Evolutionary conservation across 2,888 invertebrate species (phyloP).

Genomic region (Electrophaes corylata): DNA sequence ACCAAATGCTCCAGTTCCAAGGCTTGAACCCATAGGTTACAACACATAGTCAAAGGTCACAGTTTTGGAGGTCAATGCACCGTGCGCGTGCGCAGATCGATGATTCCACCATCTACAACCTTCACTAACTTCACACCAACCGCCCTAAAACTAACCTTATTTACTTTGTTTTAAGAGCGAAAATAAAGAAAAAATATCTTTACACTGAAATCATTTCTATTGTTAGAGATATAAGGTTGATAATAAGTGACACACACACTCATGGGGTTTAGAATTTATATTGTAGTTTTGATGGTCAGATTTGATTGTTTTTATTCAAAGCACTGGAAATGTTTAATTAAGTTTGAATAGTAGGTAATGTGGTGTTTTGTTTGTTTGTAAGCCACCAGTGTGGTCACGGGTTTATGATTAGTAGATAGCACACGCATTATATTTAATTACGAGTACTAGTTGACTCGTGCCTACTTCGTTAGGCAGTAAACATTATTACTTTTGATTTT

Average conservation of each 20-base stretch:
- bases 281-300: conserved; percentile 55
- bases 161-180: neutral
- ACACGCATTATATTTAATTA: too few species aligned
- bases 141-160: conserved; percentile 44
- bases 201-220: neutral
- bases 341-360: conserved; percentile 59
- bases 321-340: conserved; percentile 77
- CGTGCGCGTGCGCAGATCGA: conserved; percentile 48
- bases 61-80: conserved; percentile 51
- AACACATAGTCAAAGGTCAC: conserved; percentile 54
- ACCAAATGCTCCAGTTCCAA: conserved; percentile 5
- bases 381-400: conserved; percentile 23
- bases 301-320: conserved; percentile 78
- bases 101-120: conserved; percentile 30
- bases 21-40: conserved; percentile 21
- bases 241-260: too few species aligned
- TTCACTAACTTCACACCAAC: neutral
- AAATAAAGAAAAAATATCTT: neutral
- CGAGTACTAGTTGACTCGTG: too few species aligned
- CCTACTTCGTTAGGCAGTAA: too few species aligned
- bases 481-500: too few species aligned
- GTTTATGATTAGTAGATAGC: neutral
- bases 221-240: conserved; percentile 26
- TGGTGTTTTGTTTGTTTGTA: conserved; percentile 25
- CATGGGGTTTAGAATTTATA: conserved; percentile 14